A percentile compares a stretch with the other conserved stretches of the same genome.
Conservation (phyloP, 2,113 vertebrate species). For the Baryphthengus martii region DNA sequence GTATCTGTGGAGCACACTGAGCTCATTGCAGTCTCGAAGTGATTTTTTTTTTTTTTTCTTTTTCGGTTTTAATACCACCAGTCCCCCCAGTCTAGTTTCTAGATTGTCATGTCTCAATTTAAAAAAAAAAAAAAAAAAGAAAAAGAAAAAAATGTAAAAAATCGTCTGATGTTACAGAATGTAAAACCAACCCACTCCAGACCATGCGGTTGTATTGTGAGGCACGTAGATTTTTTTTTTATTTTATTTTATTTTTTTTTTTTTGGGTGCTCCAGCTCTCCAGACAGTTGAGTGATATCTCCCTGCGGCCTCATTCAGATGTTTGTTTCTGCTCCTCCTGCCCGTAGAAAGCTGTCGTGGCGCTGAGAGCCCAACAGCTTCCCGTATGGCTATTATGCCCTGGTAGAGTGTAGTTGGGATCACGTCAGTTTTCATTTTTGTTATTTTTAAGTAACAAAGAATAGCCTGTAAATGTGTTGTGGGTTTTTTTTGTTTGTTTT, state of each 20-base stretch:
- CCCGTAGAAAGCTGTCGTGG: constrained; percentile 39
- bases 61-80: neutral
- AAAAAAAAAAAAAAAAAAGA: no score
- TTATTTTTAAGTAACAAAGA: constrained; percentile 64
- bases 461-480: constrained; percentile 60
- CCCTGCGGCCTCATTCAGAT: constrained; percentile 26
- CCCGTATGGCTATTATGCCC: constrained; percentile 26
- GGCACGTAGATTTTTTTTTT: constrained; percentile 37
- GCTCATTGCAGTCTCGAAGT: constrained; percentile 60
- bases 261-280: constrained; percentile 63
- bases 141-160: no score
- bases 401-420: constrained; percentile 32
- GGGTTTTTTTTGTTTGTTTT: no score
- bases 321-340: constrained; percentile 2
- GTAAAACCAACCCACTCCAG: constrained; percentile 68
- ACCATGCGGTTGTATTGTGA: constrained; percentile 53
- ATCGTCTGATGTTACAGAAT: constrained; percentile 29
- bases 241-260: no score
- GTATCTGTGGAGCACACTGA: constrained; percentile 49
- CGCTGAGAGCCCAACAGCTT: constrained; percentile 20
- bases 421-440: constrained; percentile 37
- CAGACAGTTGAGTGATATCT: constrained; percentile 22
- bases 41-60: neutral
- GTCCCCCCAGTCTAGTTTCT: constrained; percentile 55
- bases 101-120: constrained; percentile 26